Evolutionary conservation across 2,888 invertebrate species (phyloP).

Genomic region (Ochlodes sylvanus): DNA sequence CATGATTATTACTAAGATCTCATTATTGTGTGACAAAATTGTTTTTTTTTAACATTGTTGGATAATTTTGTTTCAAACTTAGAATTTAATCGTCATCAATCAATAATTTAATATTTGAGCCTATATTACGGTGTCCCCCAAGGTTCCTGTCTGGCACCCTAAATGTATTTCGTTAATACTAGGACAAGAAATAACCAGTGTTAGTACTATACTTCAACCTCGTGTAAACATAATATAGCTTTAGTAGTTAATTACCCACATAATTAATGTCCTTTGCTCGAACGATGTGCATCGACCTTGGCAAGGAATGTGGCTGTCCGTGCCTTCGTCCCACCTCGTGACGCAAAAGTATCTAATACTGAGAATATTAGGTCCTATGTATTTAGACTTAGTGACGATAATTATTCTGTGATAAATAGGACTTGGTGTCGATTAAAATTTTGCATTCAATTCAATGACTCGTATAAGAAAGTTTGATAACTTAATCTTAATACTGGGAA

Average conservation of each 20-base stretch:
- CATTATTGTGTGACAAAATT: too few species aligned
- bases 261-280: constrained; percentile 53
- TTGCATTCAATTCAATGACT: constrained; percentile 9
- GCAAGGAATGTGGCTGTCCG: constrained; percentile 63
- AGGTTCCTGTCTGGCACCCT: constrained; percentile 7
- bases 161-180: not conserved
- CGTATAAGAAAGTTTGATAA: not conserved
- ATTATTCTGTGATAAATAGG: not conserved
- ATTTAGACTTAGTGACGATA: constrained; percentile 3
- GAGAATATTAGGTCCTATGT: constrained; percentile 19
- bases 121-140: not conserved
- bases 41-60: too few species aligned
- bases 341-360: constrained; percentile 41
- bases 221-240: constrained; percentile 21
- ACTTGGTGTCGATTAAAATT: constrained; percentile 8
- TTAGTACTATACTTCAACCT: not conserved
- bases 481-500: not conserved
- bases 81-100: too few species aligned
- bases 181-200: not conserved
- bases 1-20: too few species aligned
- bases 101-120: too few species aligned
- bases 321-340: constrained; percentile 55
- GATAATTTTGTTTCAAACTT: too few species aligned
- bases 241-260: constrained; percentile 27
- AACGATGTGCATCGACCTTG: constrained; percentile 72